phyloP scores from a whole-genome alignment of 2,888 invertebrate genomes.

The Octodonta nipae region DNA sequence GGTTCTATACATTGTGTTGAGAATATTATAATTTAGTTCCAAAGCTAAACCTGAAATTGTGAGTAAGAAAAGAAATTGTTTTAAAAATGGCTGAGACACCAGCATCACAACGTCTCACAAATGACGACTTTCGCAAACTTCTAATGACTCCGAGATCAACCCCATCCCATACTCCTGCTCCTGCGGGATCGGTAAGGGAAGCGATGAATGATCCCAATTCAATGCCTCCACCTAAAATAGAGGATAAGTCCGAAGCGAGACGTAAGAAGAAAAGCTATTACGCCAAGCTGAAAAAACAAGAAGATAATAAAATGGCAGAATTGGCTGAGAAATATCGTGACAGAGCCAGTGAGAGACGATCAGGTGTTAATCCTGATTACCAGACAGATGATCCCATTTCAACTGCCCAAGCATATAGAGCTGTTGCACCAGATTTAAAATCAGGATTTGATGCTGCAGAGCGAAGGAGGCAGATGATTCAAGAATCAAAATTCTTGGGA shows the following conservation, averaged over 20 bases:
- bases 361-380: slow-evolving; percentile 65
- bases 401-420: slow-evolving; percentile 57
- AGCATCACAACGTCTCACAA: slow-evolving; percentile 72
- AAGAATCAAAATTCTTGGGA: slow-evolving; percentile 98
- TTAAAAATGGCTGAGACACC: slow-evolving; percentile 39
- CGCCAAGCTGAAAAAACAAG: slow-evolving; percentile 84
- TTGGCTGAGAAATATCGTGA: slow-evolving; percentile 87
- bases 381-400: slow-evolving; percentile 72
- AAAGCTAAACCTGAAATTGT: too few relatives aligned
- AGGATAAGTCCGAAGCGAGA: slow-evolving; percentile 69
- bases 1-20: too few relatives aligned
- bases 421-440: slow-evolving; percentile 92
- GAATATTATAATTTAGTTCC: too few relatives aligned
- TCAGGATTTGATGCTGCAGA: slow-evolving; percentile 91
- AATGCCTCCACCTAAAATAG: slow-evolving; percentile 37
- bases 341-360: slow-evolving; percentile 67
- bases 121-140: slow-evolving; percentile 92
- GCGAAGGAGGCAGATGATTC: slow-evolving; percentile 84
- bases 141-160: slow-evolving; percentile 86
- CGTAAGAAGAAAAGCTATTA: slow-evolving; percentile 91
- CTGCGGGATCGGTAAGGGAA: slow-evolving; percentile 51
- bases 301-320: slow-evolving; percentile 88
- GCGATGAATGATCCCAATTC: slow-evolving; percentile 46
- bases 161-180: slow-evolving; percentile 44
- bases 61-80: neutral